Evolutionary conservation across 2,888 invertebrate genomes (phyloP).

Genomic region (Philhelius pedissequus): DNA sequence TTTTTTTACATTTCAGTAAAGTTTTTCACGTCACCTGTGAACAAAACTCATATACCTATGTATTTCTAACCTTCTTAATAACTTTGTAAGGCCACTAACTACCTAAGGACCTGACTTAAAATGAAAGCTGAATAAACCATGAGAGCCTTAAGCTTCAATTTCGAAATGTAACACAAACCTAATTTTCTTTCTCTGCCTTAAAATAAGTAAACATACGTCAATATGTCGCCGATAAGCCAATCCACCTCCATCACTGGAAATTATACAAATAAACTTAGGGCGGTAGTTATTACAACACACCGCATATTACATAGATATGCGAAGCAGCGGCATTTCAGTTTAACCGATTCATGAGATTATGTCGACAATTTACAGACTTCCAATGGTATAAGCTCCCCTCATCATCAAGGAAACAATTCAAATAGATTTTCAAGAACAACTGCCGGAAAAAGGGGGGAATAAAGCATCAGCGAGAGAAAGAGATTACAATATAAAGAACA

Average conservation of each 20-base stretch:
- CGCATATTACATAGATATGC: slow-evolving; percentile 16
- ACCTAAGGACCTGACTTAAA: no score
- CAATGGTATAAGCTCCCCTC: not conserved
- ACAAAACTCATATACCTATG: no score
- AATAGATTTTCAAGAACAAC: not conserved
- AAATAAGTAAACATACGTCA: slow-evolving; percentile 1
- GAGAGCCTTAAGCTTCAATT: no score
- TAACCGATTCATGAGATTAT: slow-evolving; percentile 45
- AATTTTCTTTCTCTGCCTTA: not conserved
- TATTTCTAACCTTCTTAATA: no score
- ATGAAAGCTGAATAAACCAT: no score
- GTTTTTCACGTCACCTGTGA: no score
- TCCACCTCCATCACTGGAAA: slow-evolving; percentile 26
- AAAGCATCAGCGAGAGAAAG: not conserved
- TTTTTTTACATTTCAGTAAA: no score
- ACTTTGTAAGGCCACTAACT: no score
- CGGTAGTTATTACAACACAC: slow-evolving; percentile 18
- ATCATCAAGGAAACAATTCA: not conserved
- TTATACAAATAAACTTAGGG: slow-evolving; percentile 29
- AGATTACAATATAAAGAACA: slow-evolving; percentile 2
- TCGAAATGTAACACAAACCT: no score
- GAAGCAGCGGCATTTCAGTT: slow-evolving; percentile 20
- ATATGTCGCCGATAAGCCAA: slow-evolving; percentile 4
- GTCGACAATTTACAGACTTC: slow-evolving; percentile 50
- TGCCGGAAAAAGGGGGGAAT: not conserved